Base-by-base conservation (phyloP, 1,140 invertebrate species). In the Apis florea region DNA sequence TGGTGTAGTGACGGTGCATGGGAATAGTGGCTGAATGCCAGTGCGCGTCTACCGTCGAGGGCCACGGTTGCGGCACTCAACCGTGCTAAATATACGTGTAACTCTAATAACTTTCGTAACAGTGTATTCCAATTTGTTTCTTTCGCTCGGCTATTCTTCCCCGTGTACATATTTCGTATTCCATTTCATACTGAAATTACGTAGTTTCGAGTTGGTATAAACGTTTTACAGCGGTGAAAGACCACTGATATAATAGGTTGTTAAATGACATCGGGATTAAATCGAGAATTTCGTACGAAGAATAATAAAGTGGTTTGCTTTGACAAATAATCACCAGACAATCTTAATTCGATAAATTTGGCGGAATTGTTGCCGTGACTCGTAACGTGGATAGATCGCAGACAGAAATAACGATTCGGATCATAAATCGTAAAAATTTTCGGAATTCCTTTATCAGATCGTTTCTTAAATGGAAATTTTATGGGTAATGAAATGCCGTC, bases 11-110 rank as follows among this genome's bases (percentile, higher is more conserved):
- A 83, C 82, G 75, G 54, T 71, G 79, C 83, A 75, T 84, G 85
- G 76, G 83, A 87, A 88, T 56, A 77, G 79, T 87, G 86, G 86
- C 86, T 63, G 51, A 69, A 79, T 88, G 86, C 85, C 86, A 88
- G 86, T 83, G 77, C 76, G 72, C 79, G 85, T 87, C 71, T 83
- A 84, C 83, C 73, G 86, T 75, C 85, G 78, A 86, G 73, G 82
- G 74, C 70, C 82, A 86, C 79, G 82, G 66, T 80, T 82, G 85
- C 61, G 75, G 69, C 78, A 84, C 82, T 85, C 76, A 72, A 72
- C 51, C 71, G 56, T 69, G 76, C 83, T 87, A 88, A 87, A 88
- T 87, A 88, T 88, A 88, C 54, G 40, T 68, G 58, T 73, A 79
- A 76, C 66, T 76, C 58, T 80, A 82, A 82, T 76, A 74, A 81